phyloP scores from a whole-genome alignment of 2,113 vertebrate genomes.

The Uropsilus gracilis region DNA sequence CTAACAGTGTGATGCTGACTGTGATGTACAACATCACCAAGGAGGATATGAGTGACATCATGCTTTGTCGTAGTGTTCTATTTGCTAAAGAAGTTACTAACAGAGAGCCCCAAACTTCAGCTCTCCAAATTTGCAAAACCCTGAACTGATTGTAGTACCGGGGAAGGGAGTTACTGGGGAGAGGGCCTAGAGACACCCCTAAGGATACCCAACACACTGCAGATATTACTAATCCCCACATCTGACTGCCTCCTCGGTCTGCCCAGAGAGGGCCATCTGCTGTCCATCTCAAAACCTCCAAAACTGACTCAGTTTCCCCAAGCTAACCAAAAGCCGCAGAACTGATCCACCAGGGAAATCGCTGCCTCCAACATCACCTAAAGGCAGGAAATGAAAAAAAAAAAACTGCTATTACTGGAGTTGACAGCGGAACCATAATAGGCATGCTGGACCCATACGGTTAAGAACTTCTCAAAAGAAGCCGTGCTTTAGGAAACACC shows the following conservation, averaged over 20 bases:
- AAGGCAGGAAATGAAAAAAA: neutral
- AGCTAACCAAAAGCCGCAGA: fast-evolving
- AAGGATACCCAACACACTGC: neutral
- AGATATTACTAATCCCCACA: neutral
- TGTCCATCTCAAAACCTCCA: neutral
- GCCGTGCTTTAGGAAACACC: neutral
- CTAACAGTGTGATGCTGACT: neutral
- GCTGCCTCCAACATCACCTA: neutral
- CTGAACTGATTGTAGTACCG: neutral
- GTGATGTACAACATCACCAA: neutral
- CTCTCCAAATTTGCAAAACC: neutral
- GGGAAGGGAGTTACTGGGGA: too few species aligned
- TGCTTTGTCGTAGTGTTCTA: neutral
- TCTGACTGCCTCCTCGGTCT: neutral
- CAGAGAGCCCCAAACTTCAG: neutral
- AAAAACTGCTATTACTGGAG: neutral
- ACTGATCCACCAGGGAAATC: too few species aligned
- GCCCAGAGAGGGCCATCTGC: neutral
- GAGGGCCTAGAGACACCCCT: neutral
- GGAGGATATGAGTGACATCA: neutral
- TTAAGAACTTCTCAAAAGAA: neutral
- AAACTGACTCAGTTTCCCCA: neutral
- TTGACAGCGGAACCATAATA: neutral
- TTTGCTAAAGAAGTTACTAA: neutral
- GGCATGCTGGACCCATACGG: neutral